Percentiles rank a stretch among this genome's conserved stretches.
These are phyloP conservation scores for Myxocyprinus asiaticus DNA, from an alignment of 2,113 vertebrate genomes.

Conservation along the genomic window DNA sequence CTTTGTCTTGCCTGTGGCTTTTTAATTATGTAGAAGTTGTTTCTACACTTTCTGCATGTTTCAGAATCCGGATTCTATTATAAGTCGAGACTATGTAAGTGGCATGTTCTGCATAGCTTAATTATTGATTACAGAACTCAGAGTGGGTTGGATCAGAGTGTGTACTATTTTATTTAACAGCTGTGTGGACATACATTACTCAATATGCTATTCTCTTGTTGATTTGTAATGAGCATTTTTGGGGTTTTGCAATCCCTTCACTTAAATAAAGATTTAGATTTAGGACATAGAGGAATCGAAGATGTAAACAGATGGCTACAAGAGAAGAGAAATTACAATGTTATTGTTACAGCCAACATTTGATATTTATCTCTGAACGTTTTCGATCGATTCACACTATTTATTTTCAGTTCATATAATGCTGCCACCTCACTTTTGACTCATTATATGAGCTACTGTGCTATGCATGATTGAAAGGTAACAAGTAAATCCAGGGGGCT, in stretches of 20 bases:
- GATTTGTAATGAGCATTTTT: constrained; percentile 17
- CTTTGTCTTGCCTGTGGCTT: constrained; percentile 14
- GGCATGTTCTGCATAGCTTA: constrained; percentile 38
- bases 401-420: background rate
- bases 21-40: constrained; percentile 43
- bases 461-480: background rate
- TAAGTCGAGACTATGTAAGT: constrained; percentile 46
- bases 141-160: constrained; percentile 4
- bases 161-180: constrained; percentile 49
- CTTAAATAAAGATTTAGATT: background rate
- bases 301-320: too few species aligned
- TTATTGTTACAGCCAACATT: background rate
- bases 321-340: background rate
- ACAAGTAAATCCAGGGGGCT: background rate
- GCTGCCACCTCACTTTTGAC: background rate
- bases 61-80: constrained; percentile 39
- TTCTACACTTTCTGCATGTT: constrained; percentile 47
- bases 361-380: background rate
- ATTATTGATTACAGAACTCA: constrained; percentile 55
- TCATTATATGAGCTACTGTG: background rate
- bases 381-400: background rate
- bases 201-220: background rate
- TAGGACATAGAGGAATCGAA: too few species aligned
- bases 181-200: background rate
- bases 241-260: too few species aligned